phyloP scores from a whole-genome alignment of 2,797 vertebrate species.

The Silurus lanzhouensis region DNA sequence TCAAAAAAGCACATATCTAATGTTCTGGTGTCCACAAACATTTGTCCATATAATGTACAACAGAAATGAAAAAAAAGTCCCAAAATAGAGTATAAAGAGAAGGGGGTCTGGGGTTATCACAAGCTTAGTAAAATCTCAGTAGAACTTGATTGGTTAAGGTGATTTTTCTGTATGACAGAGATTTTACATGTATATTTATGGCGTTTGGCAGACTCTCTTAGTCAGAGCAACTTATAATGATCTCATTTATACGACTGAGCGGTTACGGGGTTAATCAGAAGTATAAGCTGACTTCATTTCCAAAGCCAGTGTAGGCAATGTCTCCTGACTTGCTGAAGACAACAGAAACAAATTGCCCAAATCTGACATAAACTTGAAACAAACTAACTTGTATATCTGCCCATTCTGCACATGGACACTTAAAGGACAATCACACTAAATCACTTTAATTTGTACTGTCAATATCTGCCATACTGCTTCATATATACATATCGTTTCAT shows the following conservation, averaged over 20 bases:
- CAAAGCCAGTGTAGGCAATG: not conserved
- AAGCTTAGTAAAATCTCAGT: not conserved
- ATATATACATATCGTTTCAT: too few species aligned
- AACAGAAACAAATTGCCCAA: not conserved
- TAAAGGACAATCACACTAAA: too few species aligned
- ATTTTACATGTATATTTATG: too few species aligned
- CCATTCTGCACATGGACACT: too few species aligned
- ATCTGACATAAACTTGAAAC: not conserved
- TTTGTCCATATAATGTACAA: too few species aligned
- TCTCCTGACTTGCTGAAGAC: not conserved
- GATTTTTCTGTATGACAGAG: not conserved
- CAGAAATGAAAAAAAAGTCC: not conserved
- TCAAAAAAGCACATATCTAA: too few species aligned
- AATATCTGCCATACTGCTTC: too few species aligned
- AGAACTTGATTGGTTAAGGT: not conserved
- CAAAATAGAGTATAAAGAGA: not conserved
- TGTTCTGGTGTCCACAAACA: too few species aligned
- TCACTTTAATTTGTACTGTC: too few species aligned
- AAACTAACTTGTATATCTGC: not conserved
- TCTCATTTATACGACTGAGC: too few species aligned
- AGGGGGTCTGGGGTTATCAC: not conserved
- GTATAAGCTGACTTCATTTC: not conserved
- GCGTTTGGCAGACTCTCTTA: too few species aligned
- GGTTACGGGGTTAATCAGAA: not conserved
- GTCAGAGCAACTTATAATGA: too few species aligned